Evolutionary conservation across 2,113 vertebrate genomes (phyloP).

Genomic region (Neogobius melanostomus): DNA sequence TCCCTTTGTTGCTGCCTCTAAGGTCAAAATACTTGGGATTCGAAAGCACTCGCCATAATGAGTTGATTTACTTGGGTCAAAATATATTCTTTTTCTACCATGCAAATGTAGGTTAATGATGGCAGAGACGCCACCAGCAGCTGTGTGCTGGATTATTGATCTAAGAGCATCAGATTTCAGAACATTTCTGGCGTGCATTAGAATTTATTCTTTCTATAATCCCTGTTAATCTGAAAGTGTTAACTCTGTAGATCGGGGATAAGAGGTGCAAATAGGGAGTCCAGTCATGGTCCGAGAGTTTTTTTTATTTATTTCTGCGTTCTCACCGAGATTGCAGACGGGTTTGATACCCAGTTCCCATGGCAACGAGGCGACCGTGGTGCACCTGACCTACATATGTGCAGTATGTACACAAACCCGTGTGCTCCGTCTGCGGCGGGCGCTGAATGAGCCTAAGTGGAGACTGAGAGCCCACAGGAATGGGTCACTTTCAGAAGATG

Average conservation of each 20-base stretch:
- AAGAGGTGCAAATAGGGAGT: constrained; percentile 35
- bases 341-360: constrained; percentile 74
- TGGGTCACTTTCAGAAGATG: constrained; percentile 23
- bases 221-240: constrained; percentile 49
- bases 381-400: constrained; percentile 74
- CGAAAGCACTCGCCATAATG: constrained; percentile 10
- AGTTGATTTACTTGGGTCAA: constrained; percentile 20
- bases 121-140: constrained; percentile 30
- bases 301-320: constrained; percentile 15
- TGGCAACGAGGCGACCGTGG: constrained; percentile 60
- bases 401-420: constrained; percentile 61
- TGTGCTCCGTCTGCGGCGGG: constrained; percentile 43
- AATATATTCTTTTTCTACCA: background rate
- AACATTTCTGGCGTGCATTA: constrained; percentile 6
- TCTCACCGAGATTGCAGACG: constrained; percentile 49
- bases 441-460: constrained; percentile 24
- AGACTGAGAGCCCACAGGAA: constrained; percentile 29
- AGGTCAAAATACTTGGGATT: constrained; percentile 40
- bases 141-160: constrained; percentile 65
- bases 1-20: constrained; percentile 50
- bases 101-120: constrained; percentile 42
- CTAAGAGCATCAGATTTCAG: constrained; percentile 19
- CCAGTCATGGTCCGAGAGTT: constrained; percentile 30
- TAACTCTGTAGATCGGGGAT: constrained; percentile 32
- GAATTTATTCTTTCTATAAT: constrained; percentile 26